These are phyloP conservation scores for Mastomys natalensis DNA, from an alignment of 2,113 vertebrate genomes.

Conservation along the genomic window DNA sequence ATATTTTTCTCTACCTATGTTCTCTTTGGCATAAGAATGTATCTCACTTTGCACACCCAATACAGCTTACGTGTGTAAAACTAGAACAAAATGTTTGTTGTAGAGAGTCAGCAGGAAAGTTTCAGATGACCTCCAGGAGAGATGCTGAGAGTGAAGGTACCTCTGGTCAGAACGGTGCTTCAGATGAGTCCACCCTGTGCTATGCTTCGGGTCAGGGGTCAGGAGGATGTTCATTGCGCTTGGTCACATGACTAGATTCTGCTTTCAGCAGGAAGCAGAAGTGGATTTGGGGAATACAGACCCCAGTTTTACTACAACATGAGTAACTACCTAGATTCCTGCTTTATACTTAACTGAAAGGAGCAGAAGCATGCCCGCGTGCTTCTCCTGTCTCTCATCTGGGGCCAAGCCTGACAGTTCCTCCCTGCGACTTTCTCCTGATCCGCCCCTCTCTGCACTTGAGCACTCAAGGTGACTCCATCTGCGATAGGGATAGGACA, in stretches of 20 bases:
- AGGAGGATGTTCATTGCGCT: background rate
- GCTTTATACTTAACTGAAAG: background rate
- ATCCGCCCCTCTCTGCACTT: background rate
- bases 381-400: accelerated
- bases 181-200: accelerated
- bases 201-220: accelerated
- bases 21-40: background rate
- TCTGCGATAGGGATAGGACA: background rate
- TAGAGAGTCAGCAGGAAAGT: background rate
- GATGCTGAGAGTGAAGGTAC: accelerated
- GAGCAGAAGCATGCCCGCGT: background rate
- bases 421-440: background rate
- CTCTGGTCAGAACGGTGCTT: background rate
- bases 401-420: background rate
- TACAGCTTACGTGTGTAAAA: background rate
- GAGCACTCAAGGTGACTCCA: accelerated
- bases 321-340: background rate
- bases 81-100: background rate
- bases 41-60: background rate
- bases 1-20: too few species aligned
- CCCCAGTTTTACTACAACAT: background rate
- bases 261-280: background rate
- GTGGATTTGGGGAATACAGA: accelerated
- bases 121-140: background rate
- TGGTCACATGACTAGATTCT: too few species aligned